Conservation (phyloP, 2,888 invertebrate genomes). For the Eristalis tenax region DNA sequence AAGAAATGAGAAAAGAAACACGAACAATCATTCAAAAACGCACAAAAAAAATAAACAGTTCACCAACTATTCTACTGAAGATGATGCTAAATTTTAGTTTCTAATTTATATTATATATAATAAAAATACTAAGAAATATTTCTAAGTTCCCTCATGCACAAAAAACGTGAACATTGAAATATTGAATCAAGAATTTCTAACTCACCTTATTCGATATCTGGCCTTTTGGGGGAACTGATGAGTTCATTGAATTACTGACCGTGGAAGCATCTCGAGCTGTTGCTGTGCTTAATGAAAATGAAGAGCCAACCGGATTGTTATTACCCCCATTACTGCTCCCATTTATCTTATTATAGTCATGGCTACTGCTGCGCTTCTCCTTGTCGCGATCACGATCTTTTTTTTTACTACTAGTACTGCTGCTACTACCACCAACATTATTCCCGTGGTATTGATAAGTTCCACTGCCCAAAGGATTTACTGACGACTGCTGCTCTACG, state of each 20-base stretch:
- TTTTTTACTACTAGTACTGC: slow-evolving; percentile 77
- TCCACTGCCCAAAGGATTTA: neutral
- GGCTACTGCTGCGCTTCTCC: slow-evolving; percentile 77
- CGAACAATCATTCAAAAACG: neutral
- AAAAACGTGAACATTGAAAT: slow-evolving; percentile 2
- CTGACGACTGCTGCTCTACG: slow-evolving; percentile 28
- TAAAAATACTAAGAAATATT: slow-evolving; percentile 8
- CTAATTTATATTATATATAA: neutral
- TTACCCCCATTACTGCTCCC: slow-evolving; percentile 72
- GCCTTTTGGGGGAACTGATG: slow-evolving; percentile 73
- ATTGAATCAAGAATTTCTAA: slow-evolving; percentile 5
- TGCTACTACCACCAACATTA: slow-evolving; percentile 34
- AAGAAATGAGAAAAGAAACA: neutral
- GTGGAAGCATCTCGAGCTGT: slow-evolving; percentile 41
- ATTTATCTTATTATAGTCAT: slow-evolving; percentile 78
- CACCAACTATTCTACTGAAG: slow-evolving; percentile 21
- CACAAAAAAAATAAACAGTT: neutral
- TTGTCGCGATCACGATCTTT: slow-evolving; percentile 77
- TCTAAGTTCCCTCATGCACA: neutral
- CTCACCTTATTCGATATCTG: slow-evolving; percentile 77
- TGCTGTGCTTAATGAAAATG: slow-evolving; percentile 49
- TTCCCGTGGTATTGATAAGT: slow-evolving; percentile 61
- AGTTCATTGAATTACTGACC: slow-evolving; percentile 34
- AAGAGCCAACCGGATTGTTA: slow-evolving; percentile 41
- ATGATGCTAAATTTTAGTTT: neutral